Percentiles rank a stretch among this genome's conserved stretches.
phyloP scores from a whole-genome alignment of 2,113 vertebrate genomes.

The Morphnarchus princeps region DNA sequence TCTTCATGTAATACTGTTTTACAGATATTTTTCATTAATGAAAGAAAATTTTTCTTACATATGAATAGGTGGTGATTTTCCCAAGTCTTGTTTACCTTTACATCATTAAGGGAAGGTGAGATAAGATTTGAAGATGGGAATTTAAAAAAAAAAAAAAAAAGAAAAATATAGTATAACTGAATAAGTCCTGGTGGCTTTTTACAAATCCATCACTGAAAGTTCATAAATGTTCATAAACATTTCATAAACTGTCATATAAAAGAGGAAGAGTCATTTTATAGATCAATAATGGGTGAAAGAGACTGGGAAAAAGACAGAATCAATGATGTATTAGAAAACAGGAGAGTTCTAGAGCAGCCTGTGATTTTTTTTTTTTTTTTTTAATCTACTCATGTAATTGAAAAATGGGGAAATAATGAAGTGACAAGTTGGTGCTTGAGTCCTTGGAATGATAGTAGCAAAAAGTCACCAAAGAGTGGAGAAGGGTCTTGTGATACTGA shows the following conservation, averaged over 20 bases:
- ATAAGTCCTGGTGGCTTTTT: background rate
- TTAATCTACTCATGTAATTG: background rate
- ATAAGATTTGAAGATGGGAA: background rate
- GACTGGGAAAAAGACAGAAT: background rate
- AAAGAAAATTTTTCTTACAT: background rate
- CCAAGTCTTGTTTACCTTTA: background rate
- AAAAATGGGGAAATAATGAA: background rate
- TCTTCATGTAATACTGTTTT: slow-evolving; percentile 31
- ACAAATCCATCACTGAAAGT: background rate
- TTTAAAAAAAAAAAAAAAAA: background rate
- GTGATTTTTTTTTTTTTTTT: background rate
- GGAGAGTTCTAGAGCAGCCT: background rate
- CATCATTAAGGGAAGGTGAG: background rate
- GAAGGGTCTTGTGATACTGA: background rate
- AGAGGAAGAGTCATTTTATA: background rate
- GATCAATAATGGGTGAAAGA: background rate
- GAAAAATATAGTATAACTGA: background rate
- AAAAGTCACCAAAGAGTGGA: background rate
- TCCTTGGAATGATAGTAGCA: background rate
- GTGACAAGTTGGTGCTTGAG: fast-evolving
- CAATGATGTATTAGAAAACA: background rate
- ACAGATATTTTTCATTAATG: background rate
- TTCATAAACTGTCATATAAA: background rate
- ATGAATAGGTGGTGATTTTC: background rate
- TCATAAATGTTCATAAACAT: background rate